Evolutionary conservation across 2,797 vertebrate species (phyloP), one percentile per base, ranked within the genome.

Genomic region (Phataginus tetradactyla): DNA sequence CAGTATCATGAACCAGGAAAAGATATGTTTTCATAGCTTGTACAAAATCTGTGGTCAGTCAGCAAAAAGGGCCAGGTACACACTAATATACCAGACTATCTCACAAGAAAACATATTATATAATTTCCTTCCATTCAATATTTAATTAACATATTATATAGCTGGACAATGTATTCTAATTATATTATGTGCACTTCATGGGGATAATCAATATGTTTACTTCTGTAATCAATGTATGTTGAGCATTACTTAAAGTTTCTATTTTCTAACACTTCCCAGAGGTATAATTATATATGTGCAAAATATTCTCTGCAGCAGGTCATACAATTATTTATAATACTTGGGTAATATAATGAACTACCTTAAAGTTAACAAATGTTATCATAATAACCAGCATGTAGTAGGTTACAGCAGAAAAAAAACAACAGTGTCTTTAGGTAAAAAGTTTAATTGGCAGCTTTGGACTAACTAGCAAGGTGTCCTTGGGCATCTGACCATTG

Each of bases 191-290:
- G 34, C 39, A 68, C 5, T 68, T 94, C 72, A 53, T 61, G 9
- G 5, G 20, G 8, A 69, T 94, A 90, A 80, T 95, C 37, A 77
- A 69, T 95, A 17, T 39, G 77, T 86, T 95, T 93, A 72, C 3
- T 86, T 83, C 34, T 90, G 11, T 91, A 94, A 91, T 84, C 32
- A 83, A 89, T 75, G 34, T 2, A 69, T 27, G 83, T 39, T 86
- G 87, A 95, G 15, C 5, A 78, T 95, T 83, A 57, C 18, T 87
- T 94, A 84, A 84, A 80, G 9, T 25, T 90, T 88, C 5, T 57
- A 12, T 88, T 85, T 64, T 61, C 29, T 83, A 95, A 86, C 4
- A 79, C 17, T 64, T 83, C 78, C 9, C 34, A 72, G 15, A 81
- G 13, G 29, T 93, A 64, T 88, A 85, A 94, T 78, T 89, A n/a